Base-by-base conservation (phyloP, 92 coral and sea anemone genomes). In the Phenganax subtilis region DNA sequence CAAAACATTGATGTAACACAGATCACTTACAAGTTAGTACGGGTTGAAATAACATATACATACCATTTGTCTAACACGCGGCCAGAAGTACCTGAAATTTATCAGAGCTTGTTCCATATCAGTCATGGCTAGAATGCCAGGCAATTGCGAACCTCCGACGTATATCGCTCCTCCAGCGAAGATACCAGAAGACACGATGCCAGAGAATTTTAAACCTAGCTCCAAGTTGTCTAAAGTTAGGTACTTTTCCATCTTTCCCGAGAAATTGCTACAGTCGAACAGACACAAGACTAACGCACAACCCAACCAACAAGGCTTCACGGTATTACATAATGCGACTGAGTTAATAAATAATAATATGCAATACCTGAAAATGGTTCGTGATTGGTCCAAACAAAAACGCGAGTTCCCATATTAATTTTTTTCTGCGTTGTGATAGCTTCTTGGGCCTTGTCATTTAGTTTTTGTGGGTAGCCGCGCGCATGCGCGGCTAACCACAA, bases 1-100 rank as follows among this genome's bases (percentile, higher is more conserved):
- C n/a, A n/a, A 37, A 37, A 37, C 47, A 37, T 37, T 37, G 47
- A 37, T 64, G 70, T 64, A 7, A 17, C 27, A 64, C 30, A 16
- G 37, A 28, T 16, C 64, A 14, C 3, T 14, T 12, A 61, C 4
- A 61, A 6, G 2, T 17, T 16, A 16, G 27, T 10, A 16, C 70
- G 0, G 9, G 30, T 25, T 9, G 57, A 58, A n/a, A 47, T 11
- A 29, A 76, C 6, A 76, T 68, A 44, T 69, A 55, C 73, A 37
- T 65, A 79, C 83, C 83, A 79, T 79, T 65, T 79, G 83, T 54
- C 52, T 63, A 17, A 79, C 83, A 16, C 74, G 73, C 1, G 83
- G 83, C 83, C 83, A 79, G 47, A 79, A 79, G 83, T 79, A 79
- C 30, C 83, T 79, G 56, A 79, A 79, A 54, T 79, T 79, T 51